These are phyloP conservation scores for Chelonus formosanus DNA, from an alignment of 2,888 invertebrate species.

Conservation along the genomic window DNA sequence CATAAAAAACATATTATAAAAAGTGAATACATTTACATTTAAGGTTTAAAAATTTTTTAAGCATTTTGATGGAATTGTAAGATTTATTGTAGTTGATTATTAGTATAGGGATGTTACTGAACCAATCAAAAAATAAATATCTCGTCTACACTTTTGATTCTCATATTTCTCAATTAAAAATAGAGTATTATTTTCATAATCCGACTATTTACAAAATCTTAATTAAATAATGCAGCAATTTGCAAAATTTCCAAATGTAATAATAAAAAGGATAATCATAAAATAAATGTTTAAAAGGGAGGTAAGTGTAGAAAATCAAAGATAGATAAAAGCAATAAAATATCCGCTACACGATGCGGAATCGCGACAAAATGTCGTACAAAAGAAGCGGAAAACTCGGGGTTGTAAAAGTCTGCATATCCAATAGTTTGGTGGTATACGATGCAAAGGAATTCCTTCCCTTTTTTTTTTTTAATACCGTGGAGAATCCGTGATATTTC, in stretches of 20 bases:
- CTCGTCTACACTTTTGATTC: too few relatives aligned
- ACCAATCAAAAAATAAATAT: too few relatives aligned
- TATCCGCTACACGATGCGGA: slow-evolving; percentile 8
- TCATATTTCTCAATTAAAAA: neutral
- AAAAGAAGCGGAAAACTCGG: neutral
- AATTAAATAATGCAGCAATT: neutral
- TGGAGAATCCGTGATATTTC: slow-evolving; percentile 12
- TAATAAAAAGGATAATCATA: neutral
- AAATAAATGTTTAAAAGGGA: slow-evolving; percentile 6
- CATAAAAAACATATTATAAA: too few relatives aligned
- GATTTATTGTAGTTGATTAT: too few relatives aligned
- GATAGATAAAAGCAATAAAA: slow-evolving; percentile 12
- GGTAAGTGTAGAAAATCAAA: slow-evolving; percentile 1
- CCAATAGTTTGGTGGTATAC: neutral
- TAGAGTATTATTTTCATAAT: too few relatives aligned
- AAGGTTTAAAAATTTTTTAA: too few relatives aligned
- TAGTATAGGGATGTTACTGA: too few relatives aligned
- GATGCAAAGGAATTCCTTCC: neutral
- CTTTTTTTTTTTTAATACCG: neutral
- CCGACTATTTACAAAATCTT: too few relatives aligned
- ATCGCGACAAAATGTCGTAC: slow-evolving; percentile 14
- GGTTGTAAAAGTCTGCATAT: slow-evolving; percentile 13
- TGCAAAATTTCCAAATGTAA: neutral
- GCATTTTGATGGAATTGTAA: too few relatives aligned
- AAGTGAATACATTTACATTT: too few relatives aligned